Conservation (phyloP, 2,113 vertebrate species). For the Rhinopithecus roxellana region DNA sequence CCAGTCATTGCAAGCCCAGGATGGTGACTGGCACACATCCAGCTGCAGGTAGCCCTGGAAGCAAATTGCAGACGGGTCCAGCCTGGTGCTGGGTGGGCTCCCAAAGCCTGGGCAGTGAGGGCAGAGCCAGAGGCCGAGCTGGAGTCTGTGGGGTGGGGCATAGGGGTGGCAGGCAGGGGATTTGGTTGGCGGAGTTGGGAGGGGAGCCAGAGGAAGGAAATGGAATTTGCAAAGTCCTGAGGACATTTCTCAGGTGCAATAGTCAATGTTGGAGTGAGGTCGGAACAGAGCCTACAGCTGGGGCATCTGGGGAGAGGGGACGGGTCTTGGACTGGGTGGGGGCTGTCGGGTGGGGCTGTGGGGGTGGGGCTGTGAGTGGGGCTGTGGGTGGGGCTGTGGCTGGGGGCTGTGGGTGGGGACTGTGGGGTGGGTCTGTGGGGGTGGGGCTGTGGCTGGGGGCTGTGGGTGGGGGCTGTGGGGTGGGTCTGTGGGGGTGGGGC, state of each 20-base stretch:
- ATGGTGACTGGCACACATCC: neutral
- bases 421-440: too few species aligned
- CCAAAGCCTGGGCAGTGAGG: neutral
- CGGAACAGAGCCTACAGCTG: neutral
- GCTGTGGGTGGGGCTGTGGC: too few species aligned
- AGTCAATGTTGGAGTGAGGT: neutral
- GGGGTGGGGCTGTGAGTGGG: too few species aligned
- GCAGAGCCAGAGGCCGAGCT: neutral
- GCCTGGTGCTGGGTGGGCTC: too few species aligned
- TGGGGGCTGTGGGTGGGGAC: too few species aligned
- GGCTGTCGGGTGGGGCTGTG: neutral
- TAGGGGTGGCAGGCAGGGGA: neutral
- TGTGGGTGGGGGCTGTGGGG: too few species aligned
- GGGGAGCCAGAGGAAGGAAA: neutral
- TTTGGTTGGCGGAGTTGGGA: neutral
- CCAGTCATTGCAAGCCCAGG: neutral
- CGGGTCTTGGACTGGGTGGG: accelerated
- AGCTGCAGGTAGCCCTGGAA: neutral
- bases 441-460: too few species aligned
- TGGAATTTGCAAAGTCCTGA: neutral
- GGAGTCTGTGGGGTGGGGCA: neutral
- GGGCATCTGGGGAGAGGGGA: accelerated
- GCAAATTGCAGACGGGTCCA: accelerated
- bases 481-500: too few species aligned
- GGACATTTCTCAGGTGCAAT: too few species aligned